Percentiles rank a stretch among this genome's conserved stretches.
These are phyloP conservation scores for Turnix velox DNA, from an alignment of 2,113 vertebrate genomes.

Conservation along the genomic window DNA sequence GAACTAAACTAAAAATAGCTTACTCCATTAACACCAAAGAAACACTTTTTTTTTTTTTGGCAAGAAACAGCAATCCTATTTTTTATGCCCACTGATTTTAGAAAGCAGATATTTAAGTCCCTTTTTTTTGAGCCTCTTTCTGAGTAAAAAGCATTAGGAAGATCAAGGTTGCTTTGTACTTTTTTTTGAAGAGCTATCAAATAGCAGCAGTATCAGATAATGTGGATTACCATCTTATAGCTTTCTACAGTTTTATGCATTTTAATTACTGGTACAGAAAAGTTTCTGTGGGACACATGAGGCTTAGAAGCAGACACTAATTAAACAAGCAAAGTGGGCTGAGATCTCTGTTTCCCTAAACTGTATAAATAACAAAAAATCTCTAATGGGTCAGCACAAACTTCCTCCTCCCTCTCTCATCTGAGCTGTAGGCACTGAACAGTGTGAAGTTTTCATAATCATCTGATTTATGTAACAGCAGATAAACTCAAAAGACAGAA, in stretches of 20 bases:
- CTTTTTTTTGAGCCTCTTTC: neutral
- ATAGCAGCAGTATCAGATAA: neutral
- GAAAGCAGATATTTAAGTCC: neutral
- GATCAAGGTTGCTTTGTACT: constrained; percentile 19
- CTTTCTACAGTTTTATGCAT: neutral
- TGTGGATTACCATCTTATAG: neutral
- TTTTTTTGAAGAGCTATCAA: constrained; percentile 42
- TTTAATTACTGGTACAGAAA: neutral
- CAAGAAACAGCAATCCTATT: constrained; percentile 45
- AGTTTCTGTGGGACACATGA: neutral
- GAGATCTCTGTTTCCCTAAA: neutral
- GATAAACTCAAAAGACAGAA: neutral
- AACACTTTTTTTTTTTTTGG: constrained; percentile 25
- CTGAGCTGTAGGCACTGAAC: neutral
- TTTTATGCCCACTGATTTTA: constrained; percentile 25
- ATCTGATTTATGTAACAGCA: neutral
- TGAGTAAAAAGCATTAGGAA: neutral
- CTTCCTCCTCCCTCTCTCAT: neutral
- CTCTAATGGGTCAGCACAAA: neutral
- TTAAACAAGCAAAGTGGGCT: neutral
- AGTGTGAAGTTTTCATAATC: neutral
- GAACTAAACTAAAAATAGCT: constrained; percentile 62
- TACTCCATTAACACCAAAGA: constrained; percentile 3
- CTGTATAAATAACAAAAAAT: neutral
- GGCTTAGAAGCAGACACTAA: neutral